These are phyloP conservation scores for Andrena cerasifolii DNA, from an alignment of 1,140 invertebrate genomes.

Conservation along the genomic window DNA sequence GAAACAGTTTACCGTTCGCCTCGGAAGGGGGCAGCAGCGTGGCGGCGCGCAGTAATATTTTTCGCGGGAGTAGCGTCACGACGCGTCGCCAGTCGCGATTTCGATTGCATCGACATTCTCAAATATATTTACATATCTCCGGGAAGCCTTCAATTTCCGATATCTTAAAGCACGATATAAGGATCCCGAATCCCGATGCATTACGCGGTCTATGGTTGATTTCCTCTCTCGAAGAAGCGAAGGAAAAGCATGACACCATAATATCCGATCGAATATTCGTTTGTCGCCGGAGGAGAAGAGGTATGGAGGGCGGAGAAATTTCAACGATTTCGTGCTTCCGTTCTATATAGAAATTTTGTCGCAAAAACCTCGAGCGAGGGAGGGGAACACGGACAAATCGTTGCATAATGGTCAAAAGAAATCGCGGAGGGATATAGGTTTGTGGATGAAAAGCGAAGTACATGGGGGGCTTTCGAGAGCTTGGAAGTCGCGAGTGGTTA, in stretches of 20 bases:
- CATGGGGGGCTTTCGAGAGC: slow-evolving; percentile 58
- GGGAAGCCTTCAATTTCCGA: slow-evolving; percentile 11
- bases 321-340: background rate
- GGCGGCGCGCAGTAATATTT: background rate
- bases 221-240: background rate
- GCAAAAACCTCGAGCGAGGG: background rate
- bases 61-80: background rate
- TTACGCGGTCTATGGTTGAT: background rate
- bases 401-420: slow-evolving; percentile 72
- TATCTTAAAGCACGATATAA: background rate
- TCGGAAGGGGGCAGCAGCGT: background rate
- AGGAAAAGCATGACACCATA: background rate
- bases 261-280: background rate
- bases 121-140: too few species aligned
- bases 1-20: slow-evolving; percentile 1
- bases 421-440: slow-evolving; percentile 64
- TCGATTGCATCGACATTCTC: background rate
- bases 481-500: slow-evolving; percentile 70
- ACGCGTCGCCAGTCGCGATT: background rate
- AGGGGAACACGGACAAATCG: slow-evolving; percentile 66
- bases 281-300: too few species aligned
- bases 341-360: slow-evolving; percentile 28
- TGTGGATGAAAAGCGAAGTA: slow-evolving; percentile 57
- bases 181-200: background rate
- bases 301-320: background rate